Percentiles rank a stretch among this genome's conserved stretches.
phyloP scores from a whole-genome alignment of 37 sponge, comb jelly and placozoan species.

The Theonella swinhoei region DNA sequence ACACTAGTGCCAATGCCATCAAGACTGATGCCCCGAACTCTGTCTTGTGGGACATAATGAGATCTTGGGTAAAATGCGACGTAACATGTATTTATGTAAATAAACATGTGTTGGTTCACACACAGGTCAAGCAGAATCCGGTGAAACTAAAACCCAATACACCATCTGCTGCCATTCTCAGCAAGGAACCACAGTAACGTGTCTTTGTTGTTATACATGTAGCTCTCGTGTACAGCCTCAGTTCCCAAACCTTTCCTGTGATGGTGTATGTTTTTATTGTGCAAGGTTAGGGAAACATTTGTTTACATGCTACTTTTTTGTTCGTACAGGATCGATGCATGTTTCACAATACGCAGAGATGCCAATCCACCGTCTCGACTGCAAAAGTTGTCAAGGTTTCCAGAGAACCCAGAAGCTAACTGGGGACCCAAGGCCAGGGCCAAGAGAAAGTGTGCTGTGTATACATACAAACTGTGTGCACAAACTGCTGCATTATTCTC shows the following conservation, averaged over 20 bases:
- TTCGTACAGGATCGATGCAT: slow-evolving; percentile 51
- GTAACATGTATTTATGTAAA: slow-evolving; percentile 1
- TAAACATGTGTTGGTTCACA: background rate
- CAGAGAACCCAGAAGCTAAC: slow-evolving; percentile 92
- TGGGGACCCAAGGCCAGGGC: slow-evolving; percentile 98
- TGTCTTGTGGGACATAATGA: slow-evolving; percentile 96
- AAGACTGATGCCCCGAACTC: slow-evolving; percentile 92
- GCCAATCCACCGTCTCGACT: slow-evolving; percentile 85
- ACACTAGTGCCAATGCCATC: slow-evolving; percentile 80
- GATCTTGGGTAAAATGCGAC: slow-evolving; percentile 78
- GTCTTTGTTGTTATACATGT: background rate
- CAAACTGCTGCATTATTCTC: no score
- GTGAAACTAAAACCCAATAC: slow-evolving; percentile 64
- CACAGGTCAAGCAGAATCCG: slow-evolving; percentile 57
- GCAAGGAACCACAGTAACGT: slow-evolving; percentile 71
- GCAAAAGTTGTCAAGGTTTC: slow-evolving; percentile 83
- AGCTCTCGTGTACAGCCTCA: background rate
- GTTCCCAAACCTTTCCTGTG: background rate
- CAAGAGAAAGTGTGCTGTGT: slow-evolving; percentile 71
- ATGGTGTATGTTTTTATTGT: background rate
- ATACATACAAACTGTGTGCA: no score
- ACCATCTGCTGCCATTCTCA: slow-evolving; percentile 76
- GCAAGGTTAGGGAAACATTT: no score
- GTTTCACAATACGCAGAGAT: slow-evolving; percentile 72
- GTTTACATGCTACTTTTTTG: slow-evolving; percentile 1